These are phyloP conservation scores for Matsumurasca onukii DNA, from an alignment of 1,140 invertebrate species.

Conservation along the genomic window DNA sequence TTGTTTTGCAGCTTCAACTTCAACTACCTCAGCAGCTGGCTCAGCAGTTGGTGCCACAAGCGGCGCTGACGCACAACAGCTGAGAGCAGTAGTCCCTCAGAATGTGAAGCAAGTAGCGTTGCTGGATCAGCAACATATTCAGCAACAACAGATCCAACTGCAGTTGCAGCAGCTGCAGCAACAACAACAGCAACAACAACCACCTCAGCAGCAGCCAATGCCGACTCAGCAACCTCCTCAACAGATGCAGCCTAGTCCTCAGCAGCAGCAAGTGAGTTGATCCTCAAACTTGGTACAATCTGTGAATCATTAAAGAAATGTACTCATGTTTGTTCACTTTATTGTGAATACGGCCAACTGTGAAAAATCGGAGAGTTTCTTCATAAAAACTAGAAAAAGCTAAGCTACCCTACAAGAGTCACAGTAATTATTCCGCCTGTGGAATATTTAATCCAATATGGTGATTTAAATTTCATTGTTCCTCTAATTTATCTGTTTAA, in stretches of 20 bases:
- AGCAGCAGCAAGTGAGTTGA: constrained; percentile 33
- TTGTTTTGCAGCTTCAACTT: background rate
- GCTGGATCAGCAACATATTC: constrained; percentile 45
- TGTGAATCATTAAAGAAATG: too few relatives aligned
- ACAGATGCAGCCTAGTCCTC: constrained; percentile 46
- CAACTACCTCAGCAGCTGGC: constrained; percentile 29
- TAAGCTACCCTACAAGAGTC: constrained; percentile 43
- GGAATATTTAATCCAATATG: too few relatives aligned
- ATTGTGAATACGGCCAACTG: too few relatives aligned
- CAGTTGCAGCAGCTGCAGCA: constrained; percentile 42
- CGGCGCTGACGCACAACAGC: too few relatives aligned
- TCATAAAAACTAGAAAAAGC: too few relatives aligned
- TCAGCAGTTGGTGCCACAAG: constrained; percentile 52
- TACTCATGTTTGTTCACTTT: too few relatives aligned
- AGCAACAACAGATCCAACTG: constrained; percentile 42
- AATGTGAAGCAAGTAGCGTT: too few relatives aligned
- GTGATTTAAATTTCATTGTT: too few relatives aligned
- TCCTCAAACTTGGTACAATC: background rate
- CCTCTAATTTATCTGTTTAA: too few relatives aligned
- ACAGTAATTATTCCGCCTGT: too few relatives aligned
- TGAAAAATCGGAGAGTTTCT: too few relatives aligned
- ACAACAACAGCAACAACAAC: background rate
- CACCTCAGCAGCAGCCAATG: background rate
- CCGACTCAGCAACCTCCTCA: background rate
- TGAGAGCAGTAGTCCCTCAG: too few relatives aligned